Evolutionary conservation across 2,888 invertebrate genomes (phyloP).

Genomic region (Diarsia brunnea): DNA sequence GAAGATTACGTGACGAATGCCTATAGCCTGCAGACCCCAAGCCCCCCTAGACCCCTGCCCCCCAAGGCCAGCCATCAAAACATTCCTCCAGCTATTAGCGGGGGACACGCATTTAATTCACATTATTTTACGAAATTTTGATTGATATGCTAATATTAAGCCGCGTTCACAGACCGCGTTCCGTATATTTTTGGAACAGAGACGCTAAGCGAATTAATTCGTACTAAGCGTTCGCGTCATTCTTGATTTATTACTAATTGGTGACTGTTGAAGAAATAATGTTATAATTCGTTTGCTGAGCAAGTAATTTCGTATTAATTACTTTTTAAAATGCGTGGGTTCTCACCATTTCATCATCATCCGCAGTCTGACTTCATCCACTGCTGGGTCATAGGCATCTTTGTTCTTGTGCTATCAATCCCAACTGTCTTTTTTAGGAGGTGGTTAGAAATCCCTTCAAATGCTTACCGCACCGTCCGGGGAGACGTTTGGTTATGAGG

Average conservation of each 20-base stretch:
- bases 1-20: conserved; percentile 77
- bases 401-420: too few species aligned
- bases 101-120: conserved; percentile 63
- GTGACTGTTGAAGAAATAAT: conserved; percentile 32
- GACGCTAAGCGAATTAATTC: conserved; percentile 50
- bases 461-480: too few species aligned
- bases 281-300: conserved; percentile 22
- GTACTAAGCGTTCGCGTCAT: conserved; percentile 43
- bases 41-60: conserved; percentile 1
- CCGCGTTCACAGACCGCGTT: conserved; percentile 32
- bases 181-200: conserved; percentile 39
- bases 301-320: conserved; percentile 31
- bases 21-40: conserved; percentile 66
- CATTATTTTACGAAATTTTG: conserved; percentile 62
- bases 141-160: conserved; percentile 61
- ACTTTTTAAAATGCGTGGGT: conserved; percentile 19
- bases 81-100: conserved; percentile 59
- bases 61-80: conserved; percentile 66
- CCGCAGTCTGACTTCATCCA: too few species aligned
- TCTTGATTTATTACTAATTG: conserved; percentile 59
- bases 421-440: too few species aligned
- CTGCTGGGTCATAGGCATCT: too few species aligned
- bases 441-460: too few species aligned
- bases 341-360: not conserved
- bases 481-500: too few species aligned